Evolutionary conservation across 1,140 invertebrate species (phyloP).

Genomic region (Lanistes nyassanus): DNA sequence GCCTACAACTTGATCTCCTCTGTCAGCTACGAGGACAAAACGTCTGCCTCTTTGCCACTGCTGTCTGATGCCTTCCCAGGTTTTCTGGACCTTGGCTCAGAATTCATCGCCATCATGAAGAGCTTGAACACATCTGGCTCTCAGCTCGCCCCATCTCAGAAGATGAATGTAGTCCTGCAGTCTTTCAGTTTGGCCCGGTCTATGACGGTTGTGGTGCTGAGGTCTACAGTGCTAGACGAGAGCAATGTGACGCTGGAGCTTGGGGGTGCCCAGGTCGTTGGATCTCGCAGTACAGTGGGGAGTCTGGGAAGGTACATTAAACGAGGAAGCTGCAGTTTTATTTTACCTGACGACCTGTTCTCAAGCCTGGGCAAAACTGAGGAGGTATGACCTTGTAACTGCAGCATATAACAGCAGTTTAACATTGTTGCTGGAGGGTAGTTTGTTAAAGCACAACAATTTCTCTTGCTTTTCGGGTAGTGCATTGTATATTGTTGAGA

Average conservation of each 20-base stretch:
- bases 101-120: background rate
- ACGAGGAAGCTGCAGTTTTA: slow-evolving; percentile 22
- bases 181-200: slow-evolving; percentile 33
- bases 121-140: slow-evolving; percentile 11
- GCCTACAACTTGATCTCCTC: slow-evolving; percentile 43
- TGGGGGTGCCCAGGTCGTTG: slow-evolving; percentile 34
- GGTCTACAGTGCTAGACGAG: slow-evolving; percentile 36
- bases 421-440: too few relatives aligned
- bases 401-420: too few relatives aligned
- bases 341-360: slow-evolving; percentile 1
- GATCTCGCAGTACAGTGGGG: slow-evolving; percentile 24
- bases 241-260: slow-evolving; percentile 27
- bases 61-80: slow-evolving; percentile 5
- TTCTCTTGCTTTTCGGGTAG: too few relatives aligned
- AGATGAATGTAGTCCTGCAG: slow-evolving; percentile 28
- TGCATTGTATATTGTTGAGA: too few relatives aligned
- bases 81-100: background rate
- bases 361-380: background rate
- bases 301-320: slow-evolving; percentile 21
- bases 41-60: slow-evolving; percentile 17
- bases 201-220: slow-evolving; percentile 37
- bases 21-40: slow-evolving; percentile 27
- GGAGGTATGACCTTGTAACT: background rate
- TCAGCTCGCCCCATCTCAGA: slow-evolving; percentile 27
- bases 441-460: too few relatives aligned